Conservation (phyloP, 2,113 vertebrate genomes). For the Trichomycterus rosablanca region DNA sequence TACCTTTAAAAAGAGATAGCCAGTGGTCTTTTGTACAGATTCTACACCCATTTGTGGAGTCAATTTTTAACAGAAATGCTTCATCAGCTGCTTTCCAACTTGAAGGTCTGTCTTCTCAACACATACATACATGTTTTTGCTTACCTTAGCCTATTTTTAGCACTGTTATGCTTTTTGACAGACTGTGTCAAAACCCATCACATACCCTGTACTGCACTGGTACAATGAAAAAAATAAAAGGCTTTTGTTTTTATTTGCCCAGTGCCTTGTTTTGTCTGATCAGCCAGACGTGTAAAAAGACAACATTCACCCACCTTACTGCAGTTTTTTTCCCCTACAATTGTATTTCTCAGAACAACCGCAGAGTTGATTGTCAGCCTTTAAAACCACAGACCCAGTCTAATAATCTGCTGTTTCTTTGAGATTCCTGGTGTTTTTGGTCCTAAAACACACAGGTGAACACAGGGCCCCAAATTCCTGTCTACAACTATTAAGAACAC, state of each 20-base stretch:
- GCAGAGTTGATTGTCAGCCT: conserved; percentile 3
- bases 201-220: too few species aligned
- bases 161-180: neutral
- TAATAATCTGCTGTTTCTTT: too few species aligned
- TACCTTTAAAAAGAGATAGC: neutral
- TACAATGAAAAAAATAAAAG: conserved; percentile 13
- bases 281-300: conserved; percentile 5
- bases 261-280: conserved; percentile 38
- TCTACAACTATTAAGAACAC: too few species aligned
- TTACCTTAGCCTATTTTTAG: neutral
- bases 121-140: conserved; percentile 18
- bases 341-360: conserved; percentile 14
- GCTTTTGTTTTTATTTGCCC: conserved; percentile 38
- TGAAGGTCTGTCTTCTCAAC: conserved; percentile 9
- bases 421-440: too few species aligned
- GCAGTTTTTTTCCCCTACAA: conserved; percentile 8
- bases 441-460: too few species aligned
- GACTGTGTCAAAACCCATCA: too few species aligned
- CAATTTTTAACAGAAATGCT: conserved; percentile 23
- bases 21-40: neutral
- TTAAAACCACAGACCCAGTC: conserved; percentile 12
- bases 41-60: conserved; percentile 1
- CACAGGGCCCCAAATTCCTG: too few species aligned
- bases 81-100: conserved; percentile 22
- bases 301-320: conserved; percentile 20